Conservation (phyloP, 2,113 vertebrate genomes). For the Rhinolophus sinicus region DNA sequence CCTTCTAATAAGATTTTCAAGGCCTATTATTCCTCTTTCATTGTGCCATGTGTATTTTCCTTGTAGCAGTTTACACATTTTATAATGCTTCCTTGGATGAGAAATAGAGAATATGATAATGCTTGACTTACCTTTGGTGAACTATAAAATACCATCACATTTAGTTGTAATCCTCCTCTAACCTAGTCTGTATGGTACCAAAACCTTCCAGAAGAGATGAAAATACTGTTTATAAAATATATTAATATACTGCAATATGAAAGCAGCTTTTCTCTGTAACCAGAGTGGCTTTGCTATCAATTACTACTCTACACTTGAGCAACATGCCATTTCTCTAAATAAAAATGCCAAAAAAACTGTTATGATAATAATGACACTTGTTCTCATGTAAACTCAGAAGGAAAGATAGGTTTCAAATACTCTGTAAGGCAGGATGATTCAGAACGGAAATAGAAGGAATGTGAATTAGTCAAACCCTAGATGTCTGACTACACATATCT, state of each 20-base stretch:
- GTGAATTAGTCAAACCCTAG: not conserved
- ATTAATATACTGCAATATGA: not conserved
- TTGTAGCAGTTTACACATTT: not conserved
- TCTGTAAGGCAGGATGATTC: conserved; percentile 10
- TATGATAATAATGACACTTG: not conserved
- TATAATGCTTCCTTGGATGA: not conserved
- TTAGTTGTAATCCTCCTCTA: not conserved
- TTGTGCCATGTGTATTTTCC: not conserved
- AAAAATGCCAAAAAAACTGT: not conserved
- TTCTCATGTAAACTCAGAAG: conserved; percentile 2
- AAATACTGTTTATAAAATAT: not conserved
- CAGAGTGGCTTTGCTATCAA: not conserved
- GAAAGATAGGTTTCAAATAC: not conserved
- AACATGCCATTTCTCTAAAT: conserved; percentile 28
- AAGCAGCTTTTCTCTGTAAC: not conserved
- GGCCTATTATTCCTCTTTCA: not conserved
- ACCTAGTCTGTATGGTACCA: not conserved
- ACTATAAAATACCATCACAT: not conserved
- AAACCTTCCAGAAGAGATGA: not conserved
- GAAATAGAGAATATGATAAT: not conserved
- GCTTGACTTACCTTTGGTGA: not conserved
- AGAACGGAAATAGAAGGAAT: not conserved
- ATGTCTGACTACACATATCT: not conserved
- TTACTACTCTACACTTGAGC: not conserved
- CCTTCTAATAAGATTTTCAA: not conserved